Evolutionary conservation across 2,797 vertebrate species (phyloP), one percentile per base, ranked within the genome.

Genomic region (Muscicapa striata): DNA sequence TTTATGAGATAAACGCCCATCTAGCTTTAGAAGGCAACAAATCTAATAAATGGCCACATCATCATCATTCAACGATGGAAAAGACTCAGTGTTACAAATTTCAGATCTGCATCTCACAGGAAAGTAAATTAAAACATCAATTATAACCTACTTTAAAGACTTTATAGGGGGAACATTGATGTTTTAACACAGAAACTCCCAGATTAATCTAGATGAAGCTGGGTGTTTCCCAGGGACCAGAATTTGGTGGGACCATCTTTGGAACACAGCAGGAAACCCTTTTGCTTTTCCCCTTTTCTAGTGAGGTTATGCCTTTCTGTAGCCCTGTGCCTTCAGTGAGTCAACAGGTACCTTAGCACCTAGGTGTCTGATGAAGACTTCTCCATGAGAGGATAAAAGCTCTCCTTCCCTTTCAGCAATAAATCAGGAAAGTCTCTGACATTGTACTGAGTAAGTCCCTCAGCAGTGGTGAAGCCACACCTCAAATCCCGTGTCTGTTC

Each of bases 121-220:
- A 91, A 96, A 84, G 87, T 87, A 96, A 96, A 97, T 96, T 81
- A 96, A 88, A 96, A 89, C 79, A 94, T 90, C 93, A 95, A 57
- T 96, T 96, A 83, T 92, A 95, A 92, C 18, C 48, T 86, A 77
- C 79, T 93, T 86, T 83, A 82, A 84, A 48, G 74, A 74, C 36
- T 95, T 90, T 84, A 68, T 88, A 84, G 68, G 40, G 29, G 45
- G 26, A 90, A 69, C 63, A 72, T 13, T 66, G 63, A 66, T 5
- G 0, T 77, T 66, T 91, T 70, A 68, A 84, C 41, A 74, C 36
- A 81, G 61, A 88, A 91, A 75, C 58, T 76, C 80, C n/a, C 23
- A 82, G 62, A 77, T 62, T 43, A 82, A 72, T 74, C 61, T 55
- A 74, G 36, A 62, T 38, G 51, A 77, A 84, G 40, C 20, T 70